Conservation (phyloP, 2,113 vertebrate genomes). For the Hucho hucho region DNA sequence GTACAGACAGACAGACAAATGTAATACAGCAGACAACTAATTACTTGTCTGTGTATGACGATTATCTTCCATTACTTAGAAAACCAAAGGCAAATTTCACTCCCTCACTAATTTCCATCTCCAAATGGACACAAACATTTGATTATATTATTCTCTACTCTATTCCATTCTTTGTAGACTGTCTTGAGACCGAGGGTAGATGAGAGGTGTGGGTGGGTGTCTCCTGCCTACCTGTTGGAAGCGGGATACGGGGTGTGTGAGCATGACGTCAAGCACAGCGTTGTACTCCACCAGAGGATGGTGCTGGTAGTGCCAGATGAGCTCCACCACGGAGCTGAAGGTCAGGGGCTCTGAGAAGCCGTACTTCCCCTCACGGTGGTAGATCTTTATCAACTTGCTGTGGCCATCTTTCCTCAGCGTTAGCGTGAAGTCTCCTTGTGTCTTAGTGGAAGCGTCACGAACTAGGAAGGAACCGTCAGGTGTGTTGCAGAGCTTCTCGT, state of each 20-base stretch:
- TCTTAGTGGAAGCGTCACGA: slow-evolving; percentile 91
- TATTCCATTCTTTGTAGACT: neutral
- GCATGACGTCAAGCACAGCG: slow-evolving; percentile 89
- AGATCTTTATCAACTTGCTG: slow-evolving; percentile 97
- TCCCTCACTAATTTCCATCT: too few relatives aligned
- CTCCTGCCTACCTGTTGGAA: slow-evolving; percentile 82
- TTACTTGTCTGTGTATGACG: neutral
- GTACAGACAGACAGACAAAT: slow-evolving; percentile 1
- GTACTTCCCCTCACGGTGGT: slow-evolving; percentile 89
- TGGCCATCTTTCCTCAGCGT: slow-evolving; percentile 93
- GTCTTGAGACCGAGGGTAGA: neutral
- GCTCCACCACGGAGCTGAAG: slow-evolving; percentile 91
- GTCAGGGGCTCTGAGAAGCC: slow-evolving; percentile 96
- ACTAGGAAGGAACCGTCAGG: slow-evolving; percentile 95
- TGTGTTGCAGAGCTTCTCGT: slow-evolving; percentile 89
- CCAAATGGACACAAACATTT: neutral
- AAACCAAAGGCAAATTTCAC: neutral
- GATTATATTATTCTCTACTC: neutral
- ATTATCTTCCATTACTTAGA: neutral
- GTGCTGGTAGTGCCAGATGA: slow-evolving; percentile 92
- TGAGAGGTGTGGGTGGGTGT: neutral
- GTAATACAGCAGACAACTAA: slow-evolving; percentile 21
- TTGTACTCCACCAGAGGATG: slow-evolving; percentile 95
- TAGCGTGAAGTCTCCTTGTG: slow-evolving; percentile 93
- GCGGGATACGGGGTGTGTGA: slow-evolving; percentile 88